Base-by-base conservation (phyloP, 2,797 vertebrate species). In the Cercopithecus hamlyni region DNA sequence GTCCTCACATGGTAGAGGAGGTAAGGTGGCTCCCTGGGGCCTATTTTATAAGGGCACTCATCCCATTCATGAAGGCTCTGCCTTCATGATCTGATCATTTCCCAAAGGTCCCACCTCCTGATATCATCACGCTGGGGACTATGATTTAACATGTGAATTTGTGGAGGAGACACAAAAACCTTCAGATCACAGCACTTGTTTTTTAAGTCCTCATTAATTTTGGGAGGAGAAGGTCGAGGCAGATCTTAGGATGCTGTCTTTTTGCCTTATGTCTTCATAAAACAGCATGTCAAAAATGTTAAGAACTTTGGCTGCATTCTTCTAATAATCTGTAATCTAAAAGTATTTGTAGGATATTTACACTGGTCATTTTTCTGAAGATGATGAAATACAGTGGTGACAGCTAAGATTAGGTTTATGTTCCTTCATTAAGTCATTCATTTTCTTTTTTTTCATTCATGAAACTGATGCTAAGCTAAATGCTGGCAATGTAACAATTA, bases 271-370 rank as follows among this genome's bases (percentile, higher is more conserved):
- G 39, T 83, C 45, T 94, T 86, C 70, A 39, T 58, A 80, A 61
- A 22, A 83, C 24, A 81, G 17, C 24, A 9, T 93, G 33, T 77
- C 88, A 88, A 93, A 92, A 75, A 41, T 76, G 4, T 84, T 89
- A 95, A 96, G 75, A 93, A 52, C 76, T 50, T 76, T 83, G 81
- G 30, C 48, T 81, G 70, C 6, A 83, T 15, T 92, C 19, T 93
- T 87, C 36, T 24, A 93, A 75, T 22, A 90, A 67, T 93, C 39
- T 80, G 19, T 83, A 76, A 76, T 39, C 64, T 64, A 57, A 76
- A 86, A 73, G 41, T 90, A 92, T 36, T 88, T 79, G 7, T 90
- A 82, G 80, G 9, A 84, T 92, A 95, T 70, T 85, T 80, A 73
- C 24, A 94, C 24, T 57, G 50, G 70, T 84, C 36, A 52, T 94